Base-by-base conservation (phyloP, 2,797 vertebrate genomes). In the Arrhamphus sclerolepis region DNA sequence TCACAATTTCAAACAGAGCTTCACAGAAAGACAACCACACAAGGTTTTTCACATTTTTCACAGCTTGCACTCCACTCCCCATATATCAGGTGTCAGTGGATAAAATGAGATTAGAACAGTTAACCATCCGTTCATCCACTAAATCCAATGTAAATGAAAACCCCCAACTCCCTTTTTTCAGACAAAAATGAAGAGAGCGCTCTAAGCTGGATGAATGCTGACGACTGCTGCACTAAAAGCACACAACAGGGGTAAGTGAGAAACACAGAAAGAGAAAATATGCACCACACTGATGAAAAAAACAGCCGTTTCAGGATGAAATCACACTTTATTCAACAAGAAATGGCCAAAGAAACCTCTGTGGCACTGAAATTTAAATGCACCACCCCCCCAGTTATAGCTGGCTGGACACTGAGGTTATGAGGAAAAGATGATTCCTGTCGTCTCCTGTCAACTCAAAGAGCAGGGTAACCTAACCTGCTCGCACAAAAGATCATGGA, bases 391-490 rank as follows among this genome's bases (percentile, higher is more conserved):
- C 54, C 7, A 47, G 55, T 10, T 5, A 0, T 14, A 61, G 52
- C 41, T 19, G 42, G 21, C 46, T 66, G 75, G 60, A 29, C 46
- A 60, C 66, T 8, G 51, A 64, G 28, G 70, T 70, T 58, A 77
- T 22, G 34, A 56, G 39, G 52, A 75, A 70, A 70, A 80, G 58
- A 84, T 65, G 38, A 79, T 56, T 78, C 61, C 59, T 77, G 77
- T 71, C 57, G 16, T 66, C 75, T 68, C 17, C 72, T 58, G 75
- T 79, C 79, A 78, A 10, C 43, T 29, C 41, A 55, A 56, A 58
- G 85, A 81, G 21, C 80, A 72, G 75, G 65, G 82, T 79, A 81
- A 81, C 86, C 84, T 88, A 82, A 84, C 84, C 84, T 62, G 65
- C 66, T 69, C 57, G n/a, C 48, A 75, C 65, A 62, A 34, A 63